Evolutionary conservation across 2,797 vertebrate genomes (phyloP), one percentile per base, ranked within the genome.

Genomic region (Pagetopsis macropterus): DNA sequence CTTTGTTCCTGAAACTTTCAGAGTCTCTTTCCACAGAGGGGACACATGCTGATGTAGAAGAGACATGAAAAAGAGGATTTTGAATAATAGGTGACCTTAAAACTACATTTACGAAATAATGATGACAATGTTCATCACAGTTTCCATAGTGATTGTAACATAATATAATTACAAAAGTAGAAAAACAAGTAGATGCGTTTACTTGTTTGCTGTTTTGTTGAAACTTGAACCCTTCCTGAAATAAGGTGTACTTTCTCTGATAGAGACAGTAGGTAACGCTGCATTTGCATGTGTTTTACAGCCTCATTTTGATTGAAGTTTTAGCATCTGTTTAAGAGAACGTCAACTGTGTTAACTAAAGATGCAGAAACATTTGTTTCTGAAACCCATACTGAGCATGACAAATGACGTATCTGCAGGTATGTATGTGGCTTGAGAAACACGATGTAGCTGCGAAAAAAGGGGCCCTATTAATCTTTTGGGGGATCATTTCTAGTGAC

Each of bases 211-310:
- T 50, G 27, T 48, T 21, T 16, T 71, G n/a, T 45, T 55, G 50
- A 69, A 54, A 43, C 45, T 55, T 23, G 65, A 51, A 64, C 15
- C 9, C 21, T 12, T 14, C n/a, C 51, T 40, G 50, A 70, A 67
- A 21, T 23, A 11, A 51, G 19, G 14, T 19, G 64, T 37, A 45
- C 14, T n/a, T n/a, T 23, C 12, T 46, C 61, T 37, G 37, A 66
- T 49, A 44, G 37, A 43, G 23, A 50, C 21, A 16, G 71, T 51
- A 21, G 21, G 40, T 40, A 43, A 19, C 3, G 11, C 8, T 1
- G 12, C 16, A 52, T 69, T 61, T 60, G 19, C 11, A 37, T 56
- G 40, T 59, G 45, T 55, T 50, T 16, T 13, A 19, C 7, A 6
- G 9, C n/a, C 40, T 16, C 41, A 52, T n/a, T 66, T 31, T 58